A percentile compares a stretch with the other conserved stretches of the same genome.
Evolutionary conservation across 2,797 vertebrate species (phyloP).

Genomic region (Myotis myotis): DNA sequence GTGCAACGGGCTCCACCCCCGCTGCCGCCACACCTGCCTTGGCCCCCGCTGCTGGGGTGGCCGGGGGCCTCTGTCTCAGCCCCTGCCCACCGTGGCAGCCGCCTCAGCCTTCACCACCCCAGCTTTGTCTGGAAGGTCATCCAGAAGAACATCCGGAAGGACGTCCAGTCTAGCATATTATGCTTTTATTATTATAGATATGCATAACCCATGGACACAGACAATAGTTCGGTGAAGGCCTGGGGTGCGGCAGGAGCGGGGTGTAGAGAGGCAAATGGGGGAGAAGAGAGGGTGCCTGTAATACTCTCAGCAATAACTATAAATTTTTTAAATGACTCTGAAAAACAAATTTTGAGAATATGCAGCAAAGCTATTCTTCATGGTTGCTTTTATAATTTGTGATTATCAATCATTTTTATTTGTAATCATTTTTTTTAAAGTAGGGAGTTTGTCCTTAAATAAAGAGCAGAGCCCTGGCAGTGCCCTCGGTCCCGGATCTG

Average conservation of each 20-base stretch:
- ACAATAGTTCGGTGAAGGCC: neutral
- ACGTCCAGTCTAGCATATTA: too few relatives aligned
- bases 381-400: neutral
- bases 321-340: neutral
- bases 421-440: conserved; percentile 14
- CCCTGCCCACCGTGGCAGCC: too few relatives aligned
- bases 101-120: too few relatives aligned
- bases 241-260: neutral
- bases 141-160: too few relatives aligned
- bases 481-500: too few relatives aligned
- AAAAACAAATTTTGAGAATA: neutral
- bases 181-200: neutral
- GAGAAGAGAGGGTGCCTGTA: neutral
- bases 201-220: neutral
- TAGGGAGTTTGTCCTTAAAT: neutral
- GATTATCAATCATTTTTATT: neutral
- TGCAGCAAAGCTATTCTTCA: neutral
- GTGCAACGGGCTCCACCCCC: too few relatives aligned
- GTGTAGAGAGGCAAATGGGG: neutral
- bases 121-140: too few relatives aligned
- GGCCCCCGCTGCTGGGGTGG: too few relatives aligned
- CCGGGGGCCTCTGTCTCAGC: too few relatives aligned
- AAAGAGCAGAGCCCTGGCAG: too few relatives aligned
- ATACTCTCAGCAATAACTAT: neutral
- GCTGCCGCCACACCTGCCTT: too few relatives aligned